These are phyloP conservation scores for Monochamus saltuarius DNA, from an alignment of 1,140 invertebrate species.

Conservation along the genomic window DNA sequence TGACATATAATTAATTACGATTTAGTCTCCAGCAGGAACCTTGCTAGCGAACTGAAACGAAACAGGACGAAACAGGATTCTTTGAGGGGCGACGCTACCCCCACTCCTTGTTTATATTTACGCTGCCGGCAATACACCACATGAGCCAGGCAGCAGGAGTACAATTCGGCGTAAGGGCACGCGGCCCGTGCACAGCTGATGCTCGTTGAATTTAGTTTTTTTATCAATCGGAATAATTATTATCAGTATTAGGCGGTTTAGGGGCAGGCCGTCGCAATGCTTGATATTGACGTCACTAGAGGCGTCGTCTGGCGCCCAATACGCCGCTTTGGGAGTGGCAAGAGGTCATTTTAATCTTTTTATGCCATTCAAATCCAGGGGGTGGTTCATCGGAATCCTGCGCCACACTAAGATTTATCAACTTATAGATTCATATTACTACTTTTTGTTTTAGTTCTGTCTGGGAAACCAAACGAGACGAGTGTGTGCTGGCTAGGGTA, in stretches of 20 bases:
- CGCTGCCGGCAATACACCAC: slow-evolving; percentile 36
- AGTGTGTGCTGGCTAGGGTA: too few species aligned
- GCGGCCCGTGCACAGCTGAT: not conserved
- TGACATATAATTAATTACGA: slow-evolving; percentile 10
- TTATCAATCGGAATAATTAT: slow-evolving; percentile 39
- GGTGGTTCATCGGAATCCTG: slow-evolving; percentile 49
- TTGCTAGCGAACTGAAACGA: slow-evolving; percentile 8
- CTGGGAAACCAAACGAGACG: not conserved
- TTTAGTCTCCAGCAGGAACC: slow-evolving; percentile 9
- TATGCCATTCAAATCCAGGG: slow-evolving; percentile 52
- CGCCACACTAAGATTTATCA: slow-evolving; percentile 27
- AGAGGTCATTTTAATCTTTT: slow-evolving; percentile 52
- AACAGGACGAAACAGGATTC: slow-evolving; percentile 7
- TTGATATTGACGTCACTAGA: slow-evolving; percentile 49
- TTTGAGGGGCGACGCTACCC: slow-evolving; percentile 20
- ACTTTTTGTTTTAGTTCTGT: slow-evolving; percentile 1
- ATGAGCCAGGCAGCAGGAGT: slow-evolving; percentile 13
- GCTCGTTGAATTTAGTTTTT: slow-evolving; percentile 21
- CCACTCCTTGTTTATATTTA: slow-evolving; percentile 50
- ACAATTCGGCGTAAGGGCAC: slow-evolving; percentile 12
- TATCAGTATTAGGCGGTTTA: slow-evolving; percentile 37
- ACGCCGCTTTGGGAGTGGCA: slow-evolving; percentile 48
- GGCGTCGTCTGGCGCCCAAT: slow-evolving; percentile 49
- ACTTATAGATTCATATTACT: slow-evolving; percentile 3
- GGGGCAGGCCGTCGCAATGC: slow-evolving; percentile 40